Percentiles rank a stretch among this genome's conserved stretches.
These are phyloP conservation scores for Sardina pilchardus DNA, from an alignment of 2,113 vertebrate genomes.

Conservation along the genomic window DNA sequence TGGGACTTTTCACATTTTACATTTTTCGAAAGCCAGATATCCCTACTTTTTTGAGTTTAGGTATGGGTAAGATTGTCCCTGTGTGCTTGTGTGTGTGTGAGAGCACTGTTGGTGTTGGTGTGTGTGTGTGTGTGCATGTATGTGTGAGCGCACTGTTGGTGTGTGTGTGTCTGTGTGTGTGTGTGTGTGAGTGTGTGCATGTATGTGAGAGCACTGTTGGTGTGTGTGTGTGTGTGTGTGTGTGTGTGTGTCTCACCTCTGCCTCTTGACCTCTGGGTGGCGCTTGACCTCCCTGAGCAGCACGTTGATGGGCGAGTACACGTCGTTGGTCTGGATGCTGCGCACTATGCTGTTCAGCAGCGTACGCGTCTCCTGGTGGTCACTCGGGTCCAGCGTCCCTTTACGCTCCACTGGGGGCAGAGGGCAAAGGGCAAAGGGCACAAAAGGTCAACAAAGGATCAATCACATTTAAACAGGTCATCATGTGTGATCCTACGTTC, in stretches of 20 bases:
- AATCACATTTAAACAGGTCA: neutral
- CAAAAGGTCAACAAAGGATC: conserved; percentile 8
- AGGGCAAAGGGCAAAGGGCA: neutral
- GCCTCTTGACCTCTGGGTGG: conserved; percentile 77
- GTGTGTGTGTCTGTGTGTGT: too few species aligned
- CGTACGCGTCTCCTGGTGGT: conserved; percentile 79
- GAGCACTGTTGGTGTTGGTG: too few species aligned
- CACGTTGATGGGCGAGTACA: conserved; percentile 85
- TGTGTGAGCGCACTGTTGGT: too few species aligned
- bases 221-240: neutral
- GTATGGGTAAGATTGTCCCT: too few species aligned
- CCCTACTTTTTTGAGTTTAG: too few species aligned
- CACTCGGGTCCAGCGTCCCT: conserved; percentile 69
- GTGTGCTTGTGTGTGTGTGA: too few species aligned
- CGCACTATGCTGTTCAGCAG: conserved; percentile 86
- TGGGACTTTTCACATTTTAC: too few species aligned
- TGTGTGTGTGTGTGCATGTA: too few species aligned
- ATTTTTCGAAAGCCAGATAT: too few species aligned
- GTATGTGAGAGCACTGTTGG: too few species aligned
- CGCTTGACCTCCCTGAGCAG: conserved; percentile 77
- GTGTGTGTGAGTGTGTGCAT: too few species aligned
- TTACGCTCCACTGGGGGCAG: conserved; percentile 77
- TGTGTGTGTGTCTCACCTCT: conserved; percentile 73
- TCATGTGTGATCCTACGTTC: too few species aligned
- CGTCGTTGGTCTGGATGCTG: conserved; percentile 90